These are phyloP conservation scores for Coptodon rendalli DNA, from an alignment of 2,113 vertebrate genomes.

Conservation along the genomic window DNA sequence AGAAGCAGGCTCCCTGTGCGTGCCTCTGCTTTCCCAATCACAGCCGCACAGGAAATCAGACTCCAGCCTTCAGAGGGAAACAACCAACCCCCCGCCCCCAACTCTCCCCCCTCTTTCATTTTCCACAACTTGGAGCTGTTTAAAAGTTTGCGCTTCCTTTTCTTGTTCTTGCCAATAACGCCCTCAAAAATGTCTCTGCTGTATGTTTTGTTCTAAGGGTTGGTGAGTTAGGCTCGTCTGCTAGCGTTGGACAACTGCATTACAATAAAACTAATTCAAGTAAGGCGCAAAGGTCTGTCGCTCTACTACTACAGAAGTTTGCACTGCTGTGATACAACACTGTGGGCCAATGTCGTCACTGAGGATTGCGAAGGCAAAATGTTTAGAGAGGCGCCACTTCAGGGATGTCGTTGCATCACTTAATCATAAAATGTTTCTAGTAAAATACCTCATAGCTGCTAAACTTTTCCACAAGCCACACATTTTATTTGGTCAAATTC, in stretches of 20 bases:
- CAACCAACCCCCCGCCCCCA: conserved; percentile 13
- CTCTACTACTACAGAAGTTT: background rate
- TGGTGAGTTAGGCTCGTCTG: background rate
- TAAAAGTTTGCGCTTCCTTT: conserved; percentile 58
- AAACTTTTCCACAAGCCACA: background rate
- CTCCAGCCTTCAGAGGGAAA: conserved; percentile 64
- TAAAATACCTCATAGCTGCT: background rate
- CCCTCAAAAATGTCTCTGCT: conserved; percentile 49
- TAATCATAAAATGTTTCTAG: background rate
- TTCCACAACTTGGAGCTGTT: conserved; percentile 59
- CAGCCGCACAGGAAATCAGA: conserved; percentile 68
- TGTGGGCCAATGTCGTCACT: background rate
- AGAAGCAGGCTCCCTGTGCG: conserved; percentile 49
- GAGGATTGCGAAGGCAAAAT: background rate
- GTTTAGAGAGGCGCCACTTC: background rate
- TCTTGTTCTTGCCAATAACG: conserved; percentile 60
- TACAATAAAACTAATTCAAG: background rate
- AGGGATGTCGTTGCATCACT: background rate
- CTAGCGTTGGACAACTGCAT: background rate
- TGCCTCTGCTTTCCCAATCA: conserved; percentile 75
- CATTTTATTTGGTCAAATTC: background rate
- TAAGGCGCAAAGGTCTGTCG: background rate
- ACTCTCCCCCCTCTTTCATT: conserved; percentile 48
- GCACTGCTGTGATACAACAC: background rate
- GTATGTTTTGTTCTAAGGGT: conserved; percentile 1